A percentile compares a stretch with the other conserved stretches of the same genome.
These are phyloP conservation scores for Sinohyriopsis cumingii DNA, from an alignment of 2,888 invertebrate genomes.

Conservation along the genomic window DNA sequence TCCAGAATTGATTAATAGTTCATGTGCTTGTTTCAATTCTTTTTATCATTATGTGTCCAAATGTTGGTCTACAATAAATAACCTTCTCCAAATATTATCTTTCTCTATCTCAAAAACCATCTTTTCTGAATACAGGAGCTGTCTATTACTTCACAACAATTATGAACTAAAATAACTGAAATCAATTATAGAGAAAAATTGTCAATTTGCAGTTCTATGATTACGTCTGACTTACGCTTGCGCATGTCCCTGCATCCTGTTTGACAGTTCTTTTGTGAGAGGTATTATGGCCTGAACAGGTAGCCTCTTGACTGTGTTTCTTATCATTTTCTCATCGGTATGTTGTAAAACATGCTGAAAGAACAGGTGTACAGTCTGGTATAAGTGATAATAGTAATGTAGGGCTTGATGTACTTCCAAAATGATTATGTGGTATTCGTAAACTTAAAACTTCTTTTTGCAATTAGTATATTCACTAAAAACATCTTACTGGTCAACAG, in stretches of 20 bases:
- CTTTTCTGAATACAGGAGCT: not conserved
- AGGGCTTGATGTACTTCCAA: no score
- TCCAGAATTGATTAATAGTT: no score
- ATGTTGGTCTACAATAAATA: no score
- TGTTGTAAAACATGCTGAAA: constrained; percentile 80
- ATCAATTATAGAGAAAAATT: not conserved
- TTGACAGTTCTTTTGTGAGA: constrained; percentile 82
- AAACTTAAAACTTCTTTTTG: no score
- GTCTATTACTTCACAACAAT: not conserved
- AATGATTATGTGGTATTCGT: no score
- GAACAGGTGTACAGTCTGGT: constrained; percentile 2
- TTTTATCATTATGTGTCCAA: no score
- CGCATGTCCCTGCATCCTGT: constrained; percentile 63
- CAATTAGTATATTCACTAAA: no score
- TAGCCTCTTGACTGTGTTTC: constrained; percentile 82
- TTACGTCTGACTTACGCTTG: constrained; percentile 49
- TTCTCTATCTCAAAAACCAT: not conserved
- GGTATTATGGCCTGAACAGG: constrained; percentile 84
- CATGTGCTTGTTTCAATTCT: no score
- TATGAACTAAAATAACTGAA: not conserved
- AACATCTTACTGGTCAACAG: no score
- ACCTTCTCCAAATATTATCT: no score
- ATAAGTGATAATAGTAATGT: no score
- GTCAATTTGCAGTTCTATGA: not conserved
- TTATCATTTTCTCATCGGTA: constrained; percentile 79